A percentile compares a stretch with the other conserved stretches of the same genome.
phyloP scores from a whole-genome alignment of 2,888 invertebrate species.

The Ariolimax columbianus region DNA sequence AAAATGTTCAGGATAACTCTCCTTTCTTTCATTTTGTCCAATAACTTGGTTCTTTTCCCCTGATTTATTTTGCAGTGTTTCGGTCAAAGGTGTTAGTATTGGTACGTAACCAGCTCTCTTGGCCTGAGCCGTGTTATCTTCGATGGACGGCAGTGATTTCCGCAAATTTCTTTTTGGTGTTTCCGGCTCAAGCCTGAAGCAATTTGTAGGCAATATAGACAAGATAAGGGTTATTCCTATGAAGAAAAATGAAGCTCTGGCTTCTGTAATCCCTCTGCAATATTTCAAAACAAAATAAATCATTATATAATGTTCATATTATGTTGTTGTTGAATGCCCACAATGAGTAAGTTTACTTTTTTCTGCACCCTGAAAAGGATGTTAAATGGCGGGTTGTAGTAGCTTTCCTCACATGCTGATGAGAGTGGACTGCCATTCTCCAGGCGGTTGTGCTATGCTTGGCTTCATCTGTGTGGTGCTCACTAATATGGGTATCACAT shows the following conservation, averaged over 20 bases:
- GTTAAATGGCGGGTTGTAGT: no score
- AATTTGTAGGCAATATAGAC: slow-evolving; percentile 18
- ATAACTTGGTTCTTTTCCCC: background rate
- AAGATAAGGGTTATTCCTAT: slow-evolving; percentile 32
- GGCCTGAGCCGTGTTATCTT: background rate
- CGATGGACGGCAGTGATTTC: background rate
- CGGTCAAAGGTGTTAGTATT: background rate
- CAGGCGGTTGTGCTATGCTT: no score
- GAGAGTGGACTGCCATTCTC: no score
- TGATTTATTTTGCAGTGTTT: background rate
- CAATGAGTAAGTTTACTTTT: no score
- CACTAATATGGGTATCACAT: no score
- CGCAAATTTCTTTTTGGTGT: background rate
- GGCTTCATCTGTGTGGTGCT: no score
- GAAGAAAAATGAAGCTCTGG: slow-evolving; percentile 61
- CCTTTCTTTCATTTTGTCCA: background rate
- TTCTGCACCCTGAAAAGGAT: no score
- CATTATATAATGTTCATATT: no score
- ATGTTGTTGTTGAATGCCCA: no score
- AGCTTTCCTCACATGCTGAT: no score
- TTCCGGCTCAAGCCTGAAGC: slow-evolving; percentile 2
- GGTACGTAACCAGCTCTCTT: background rate
- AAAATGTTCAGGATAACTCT: background rate
- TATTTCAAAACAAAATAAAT: background rate
- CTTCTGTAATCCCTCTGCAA: slow-evolving; percentile 66